These are phyloP conservation scores for Elgaria multicarinata DNA, from an alignment of 2,113 vertebrate species.

Conservation along the genomic window DNA sequence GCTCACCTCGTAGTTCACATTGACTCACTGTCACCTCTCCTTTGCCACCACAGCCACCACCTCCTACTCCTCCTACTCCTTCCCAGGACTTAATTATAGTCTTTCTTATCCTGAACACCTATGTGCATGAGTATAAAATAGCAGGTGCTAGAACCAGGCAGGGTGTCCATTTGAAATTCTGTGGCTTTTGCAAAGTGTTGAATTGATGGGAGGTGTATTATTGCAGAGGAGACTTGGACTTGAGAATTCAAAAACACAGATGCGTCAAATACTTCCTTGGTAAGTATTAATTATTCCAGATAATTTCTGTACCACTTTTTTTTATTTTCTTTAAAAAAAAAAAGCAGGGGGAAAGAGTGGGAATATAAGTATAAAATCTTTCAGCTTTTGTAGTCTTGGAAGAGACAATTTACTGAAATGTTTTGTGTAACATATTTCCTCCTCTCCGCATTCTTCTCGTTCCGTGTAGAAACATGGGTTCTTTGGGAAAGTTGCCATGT, in stretches of 20 bases:
- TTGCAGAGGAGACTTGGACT: background rate
- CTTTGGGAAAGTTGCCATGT: background rate
- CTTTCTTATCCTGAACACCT: background rate
- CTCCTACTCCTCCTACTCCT: background rate
- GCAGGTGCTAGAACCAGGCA: background rate
- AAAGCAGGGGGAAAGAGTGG: no score
- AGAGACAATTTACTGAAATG: background rate
- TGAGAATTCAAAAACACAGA: background rate
- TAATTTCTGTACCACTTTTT: no score
- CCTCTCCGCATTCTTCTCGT: background rate
- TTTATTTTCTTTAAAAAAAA: no score
- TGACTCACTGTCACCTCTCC: background rate
- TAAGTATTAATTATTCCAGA: no score
- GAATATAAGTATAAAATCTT: no score
- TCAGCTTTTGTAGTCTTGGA: background rate
- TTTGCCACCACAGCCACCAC: background rate
- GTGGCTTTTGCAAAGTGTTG: fast-evolving
- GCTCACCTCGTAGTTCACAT: background rate
- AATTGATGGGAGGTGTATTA: no score
- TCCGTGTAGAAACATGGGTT: background rate
- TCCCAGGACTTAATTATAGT: background rate
- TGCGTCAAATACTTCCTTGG: background rate
- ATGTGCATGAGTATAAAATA: background rate
- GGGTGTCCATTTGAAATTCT: background rate
- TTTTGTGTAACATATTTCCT: background rate